These are phyloP conservation scores for Papilio demoleus DNA, from an alignment of 2,888 invertebrate genomes.

Conservation along the genomic window DNA sequence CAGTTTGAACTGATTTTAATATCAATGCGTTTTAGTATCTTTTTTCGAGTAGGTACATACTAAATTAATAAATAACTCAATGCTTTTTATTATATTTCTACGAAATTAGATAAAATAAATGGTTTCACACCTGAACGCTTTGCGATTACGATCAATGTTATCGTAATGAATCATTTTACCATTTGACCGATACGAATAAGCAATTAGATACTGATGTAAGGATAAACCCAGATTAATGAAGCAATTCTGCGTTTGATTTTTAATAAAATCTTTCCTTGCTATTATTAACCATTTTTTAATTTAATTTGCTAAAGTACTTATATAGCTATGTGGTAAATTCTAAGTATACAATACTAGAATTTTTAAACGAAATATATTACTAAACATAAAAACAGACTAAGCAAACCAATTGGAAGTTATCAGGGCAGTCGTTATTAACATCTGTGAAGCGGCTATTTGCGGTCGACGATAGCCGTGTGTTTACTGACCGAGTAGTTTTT, in stretches of 20 bases:
- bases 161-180: neutral
- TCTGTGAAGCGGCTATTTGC: slow-evolving; percentile 26
- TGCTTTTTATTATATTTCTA: neutral
- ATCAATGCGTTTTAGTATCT: neutral
- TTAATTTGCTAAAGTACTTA: neutral
- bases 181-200: slow-evolving; percentile 16
- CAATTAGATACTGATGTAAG: neutral
- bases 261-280: neutral
- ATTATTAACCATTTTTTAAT: neutral
- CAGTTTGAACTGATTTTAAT: neutral
- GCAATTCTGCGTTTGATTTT: neutral
- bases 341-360: neutral
- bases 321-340: neutral
- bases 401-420: slow-evolving; percentile 20
- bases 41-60: neutral
- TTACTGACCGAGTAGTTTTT: slow-evolving; percentile 41
- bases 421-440: slow-evolving; percentile 24
- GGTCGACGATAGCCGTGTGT: slow-evolving; percentile 27
- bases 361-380: neutral
- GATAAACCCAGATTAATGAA: neutral
- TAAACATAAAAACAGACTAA: neutral
- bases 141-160: neutral
- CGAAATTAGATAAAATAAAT: neutral
- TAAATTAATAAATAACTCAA: neutral
- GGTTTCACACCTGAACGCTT: slow-evolving; percentile 2